Evolutionary conservation across 2,113 vertebrate species (phyloP), one percentile per base, ranked within the genome.

Genomic region (Oxygymnocypris stewartii): DNA sequence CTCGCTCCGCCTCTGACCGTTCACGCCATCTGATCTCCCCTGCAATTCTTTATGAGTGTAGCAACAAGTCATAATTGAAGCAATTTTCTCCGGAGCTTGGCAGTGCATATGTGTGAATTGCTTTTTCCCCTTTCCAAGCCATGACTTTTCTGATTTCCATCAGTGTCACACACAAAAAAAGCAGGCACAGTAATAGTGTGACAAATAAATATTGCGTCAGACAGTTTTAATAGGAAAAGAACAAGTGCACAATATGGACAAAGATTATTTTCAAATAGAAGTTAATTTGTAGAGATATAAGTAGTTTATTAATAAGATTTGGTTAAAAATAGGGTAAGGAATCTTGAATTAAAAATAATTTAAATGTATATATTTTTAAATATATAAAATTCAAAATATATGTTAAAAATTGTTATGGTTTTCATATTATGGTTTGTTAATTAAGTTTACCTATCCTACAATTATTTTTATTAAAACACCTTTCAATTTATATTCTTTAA

Each of bases 91-190:
- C 9, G 2, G 80, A 51, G 63, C 63, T 82, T 40, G 67, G n/a
- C 28, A 10, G 12, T 65, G 35, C 28, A 28, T 57, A 71, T 54
- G 84, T 86, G 85, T 63, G 85, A 86, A 86, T 81, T 81, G 20
- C 67, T 49, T 74, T 74, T 59, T 40, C 79, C 51, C 20, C 40
- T 81, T 51, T 61, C 75, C 76, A 67, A 88, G 82, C 85, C 89
- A 86, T 91, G 61, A 35, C 65, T 23, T 54, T 83, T 35, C 80
- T 37, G 28, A 28, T 82, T 69, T 51, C 28, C 44, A 35, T 54
- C 6, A 35, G 81, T 6, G 37, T 47, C 42, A 28, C 40, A 65
- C 63, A 67, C 61, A 81, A 23, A 79, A 79, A 47, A 67, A 61
- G 3, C 35, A 80, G 2, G 57, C 23, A 47, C 40, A 31, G 25